These are phyloP conservation scores for Crypturellus tataupa DNA, from an alignment of 2,797 vertebrate species.

Conservation along the genomic window DNA sequence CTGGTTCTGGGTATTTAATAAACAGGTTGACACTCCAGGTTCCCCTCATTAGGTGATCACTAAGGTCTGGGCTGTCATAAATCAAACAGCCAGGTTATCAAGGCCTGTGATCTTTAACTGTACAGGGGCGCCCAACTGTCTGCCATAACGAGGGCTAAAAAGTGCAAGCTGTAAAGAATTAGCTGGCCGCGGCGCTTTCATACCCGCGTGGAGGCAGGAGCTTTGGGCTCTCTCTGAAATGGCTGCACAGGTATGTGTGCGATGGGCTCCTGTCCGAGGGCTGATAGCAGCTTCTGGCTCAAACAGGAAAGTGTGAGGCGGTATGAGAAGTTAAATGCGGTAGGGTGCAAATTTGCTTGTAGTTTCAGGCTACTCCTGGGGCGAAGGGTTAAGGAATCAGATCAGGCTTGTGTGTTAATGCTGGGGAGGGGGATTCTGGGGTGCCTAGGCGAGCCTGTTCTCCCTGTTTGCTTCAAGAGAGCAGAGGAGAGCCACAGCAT, in stretches of 20 bases:
- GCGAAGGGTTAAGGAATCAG: neutral
- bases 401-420: neutral
- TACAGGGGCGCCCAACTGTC: conserved; percentile 97
- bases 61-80: conserved; percentile 89
- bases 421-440: neutral
- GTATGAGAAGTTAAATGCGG: neutral
- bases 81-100: conserved; percentile 97
- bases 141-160: conserved; percentile 87
- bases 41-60: conserved; percentile 97
- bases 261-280: neutral
- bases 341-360: neutral
- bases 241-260: neutral
- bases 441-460: neutral
- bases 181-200: conserved; percentile 79
- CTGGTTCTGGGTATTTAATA: conserved; percentile 98
- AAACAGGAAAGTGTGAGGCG: neutral
- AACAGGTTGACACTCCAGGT: conserved; percentile 96
- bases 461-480: neutral
- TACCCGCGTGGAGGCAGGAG: neutral
- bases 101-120: conserved; percentile 96
- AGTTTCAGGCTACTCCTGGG: fast-evolving
- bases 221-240: neutral
- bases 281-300: neutral
- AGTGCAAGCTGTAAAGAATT: conserved; percentile 93
- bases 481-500: neutral